Conservation (phyloP, 2,797 vertebrate species). For the Morelia viridis region DNA sequence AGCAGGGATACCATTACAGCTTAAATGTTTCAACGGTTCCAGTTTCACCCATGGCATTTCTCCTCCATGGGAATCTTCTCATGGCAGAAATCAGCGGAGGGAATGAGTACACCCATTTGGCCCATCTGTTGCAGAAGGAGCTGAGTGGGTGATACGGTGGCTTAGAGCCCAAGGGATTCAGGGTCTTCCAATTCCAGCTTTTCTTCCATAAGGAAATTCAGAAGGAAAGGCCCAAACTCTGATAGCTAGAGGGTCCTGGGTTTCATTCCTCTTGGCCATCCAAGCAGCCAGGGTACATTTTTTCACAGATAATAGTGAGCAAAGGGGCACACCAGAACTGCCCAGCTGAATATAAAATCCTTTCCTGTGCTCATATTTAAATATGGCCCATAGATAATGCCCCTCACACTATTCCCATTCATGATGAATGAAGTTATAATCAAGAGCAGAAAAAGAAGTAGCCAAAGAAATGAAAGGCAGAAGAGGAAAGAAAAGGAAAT, state of each 20-base stretch:
- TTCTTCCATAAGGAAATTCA: not conserved
- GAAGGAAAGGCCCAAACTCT: not conserved
- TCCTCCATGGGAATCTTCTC: not conserved
- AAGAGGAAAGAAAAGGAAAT: too few relatives aligned
- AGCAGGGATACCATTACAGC: not conserved
- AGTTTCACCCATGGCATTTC: not conserved
- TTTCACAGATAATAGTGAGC: not conserved
- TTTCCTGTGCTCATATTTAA: not conserved
- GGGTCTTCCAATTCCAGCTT: not conserved
- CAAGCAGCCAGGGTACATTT: not conserved
- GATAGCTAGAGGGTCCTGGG: not conserved
- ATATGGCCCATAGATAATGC: not conserved
- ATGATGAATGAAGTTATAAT: too few relatives aligned
- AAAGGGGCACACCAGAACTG: not conserved
- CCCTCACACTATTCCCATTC: not conserved
- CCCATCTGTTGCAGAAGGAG: not conserved
- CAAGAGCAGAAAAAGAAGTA: too few relatives aligned
- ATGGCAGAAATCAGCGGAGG: not conserved
- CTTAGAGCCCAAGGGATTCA: not conserved
- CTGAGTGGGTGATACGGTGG: not conserved
- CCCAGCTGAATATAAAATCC: not conserved
- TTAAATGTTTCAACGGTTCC: not conserved
- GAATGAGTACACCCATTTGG: not conserved
- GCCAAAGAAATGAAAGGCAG: too few relatives aligned
- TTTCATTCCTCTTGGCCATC: not conserved